These are phyloP conservation scores for Leucoptera coffeella DNA, from an alignment of 2,888 invertebrate genomes.

Conservation along the genomic window DNA sequence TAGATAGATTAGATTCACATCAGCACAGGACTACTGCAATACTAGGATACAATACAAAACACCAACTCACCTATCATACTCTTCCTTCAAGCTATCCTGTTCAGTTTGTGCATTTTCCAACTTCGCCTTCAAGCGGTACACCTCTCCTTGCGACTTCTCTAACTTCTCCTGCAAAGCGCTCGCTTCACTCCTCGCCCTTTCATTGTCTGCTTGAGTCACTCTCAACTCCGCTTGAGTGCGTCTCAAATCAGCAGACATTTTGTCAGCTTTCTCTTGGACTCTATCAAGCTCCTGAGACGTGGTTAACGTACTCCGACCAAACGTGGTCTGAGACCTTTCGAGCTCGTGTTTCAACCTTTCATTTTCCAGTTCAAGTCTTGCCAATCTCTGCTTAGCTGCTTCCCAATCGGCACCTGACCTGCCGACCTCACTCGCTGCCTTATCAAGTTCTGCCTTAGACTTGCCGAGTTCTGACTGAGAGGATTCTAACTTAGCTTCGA, in stretches of 20 bases:
- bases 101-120: conserved; percentile 93
- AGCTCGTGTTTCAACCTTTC: conserved; percentile 82
- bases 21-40: no score
- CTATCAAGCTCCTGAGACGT: conserved; percentile 79
- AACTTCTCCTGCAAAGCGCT: conserved; percentile 85
- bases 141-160: conserved; percentile 92
- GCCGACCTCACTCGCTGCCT: conserved; percentile 83
- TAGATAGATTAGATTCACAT: no score
- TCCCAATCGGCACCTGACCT: conserved; percentile 88
- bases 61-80: conserved; percentile 65
- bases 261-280: conserved; percentile 80
- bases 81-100: conserved; percentile 87
- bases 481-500: conserved; percentile 86
- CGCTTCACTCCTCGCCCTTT: conserved; percentile 77
- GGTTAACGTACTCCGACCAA: conserved; percentile 74
- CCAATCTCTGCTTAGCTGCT: conserved; percentile 73
- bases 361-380: conserved; percentile 83
- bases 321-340: conserved; percentile 77
- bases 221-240: conserved; percentile 85
- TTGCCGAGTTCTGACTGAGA: conserved; percentile 91
- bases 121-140: conserved; percentile 88
- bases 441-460: conserved; percentile 89
- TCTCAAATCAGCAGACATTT: conserved; percentile 74
- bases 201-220: conserved; percentile 87
- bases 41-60: conserved; percentile 19